Evolutionary conservation across 2,888 invertebrate species (phyloP).

Genomic region (Drosophila anomalata): DNA sequence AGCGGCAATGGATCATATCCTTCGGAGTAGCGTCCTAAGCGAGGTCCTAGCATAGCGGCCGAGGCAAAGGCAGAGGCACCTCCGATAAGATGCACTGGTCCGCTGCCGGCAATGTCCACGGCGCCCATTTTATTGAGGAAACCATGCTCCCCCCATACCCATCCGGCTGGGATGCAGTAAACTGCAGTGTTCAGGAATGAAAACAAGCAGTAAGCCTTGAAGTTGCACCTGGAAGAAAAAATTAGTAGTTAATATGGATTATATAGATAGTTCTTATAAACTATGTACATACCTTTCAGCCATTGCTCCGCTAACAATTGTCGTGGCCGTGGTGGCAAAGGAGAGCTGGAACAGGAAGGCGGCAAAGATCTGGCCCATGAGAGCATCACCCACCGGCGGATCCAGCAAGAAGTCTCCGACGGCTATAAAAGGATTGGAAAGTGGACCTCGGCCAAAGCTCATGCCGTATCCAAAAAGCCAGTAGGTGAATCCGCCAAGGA

Average conservation of each 20-base stretch:
- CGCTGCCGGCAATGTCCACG: constrained; percentile 96
- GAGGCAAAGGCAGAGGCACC: constrained; percentile 92
- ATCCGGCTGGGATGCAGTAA: constrained; percentile 96
- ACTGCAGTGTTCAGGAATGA: constrained; percentile 94
- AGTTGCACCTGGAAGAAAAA: constrained; percentile 88
- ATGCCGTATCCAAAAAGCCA: constrained; percentile 98
- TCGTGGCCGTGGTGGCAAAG: constrained; percentile 93
- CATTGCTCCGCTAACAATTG: constrained; percentile 97
- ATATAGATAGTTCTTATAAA: too few species aligned
- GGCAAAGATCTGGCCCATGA: constrained; percentile 94
- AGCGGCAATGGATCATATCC: constrained; percentile 91
- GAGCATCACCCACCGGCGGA: constrained; percentile 88
- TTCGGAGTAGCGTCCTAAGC: constrained; percentile 92
- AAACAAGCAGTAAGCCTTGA: constrained; percentile 95
- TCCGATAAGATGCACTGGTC: constrained; percentile 94
- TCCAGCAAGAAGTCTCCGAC: constrained; percentile 93
- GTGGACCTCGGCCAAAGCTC: constrained; percentile 91
- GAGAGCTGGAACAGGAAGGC: constrained; percentile 96
- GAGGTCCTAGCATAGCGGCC: constrained; percentile 94
- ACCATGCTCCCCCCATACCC: constrained; percentile 96
- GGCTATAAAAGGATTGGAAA: constrained; percentile 92
- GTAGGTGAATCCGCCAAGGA: constrained; percentile 94
- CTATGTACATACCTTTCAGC: constrained; percentile 90
- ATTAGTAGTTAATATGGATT: constrained; percentile 27
- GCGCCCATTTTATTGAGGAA: constrained; percentile 93